Conservation (phyloP, 1,140 invertebrate species). For the Globodera rostochiensis region DNA sequence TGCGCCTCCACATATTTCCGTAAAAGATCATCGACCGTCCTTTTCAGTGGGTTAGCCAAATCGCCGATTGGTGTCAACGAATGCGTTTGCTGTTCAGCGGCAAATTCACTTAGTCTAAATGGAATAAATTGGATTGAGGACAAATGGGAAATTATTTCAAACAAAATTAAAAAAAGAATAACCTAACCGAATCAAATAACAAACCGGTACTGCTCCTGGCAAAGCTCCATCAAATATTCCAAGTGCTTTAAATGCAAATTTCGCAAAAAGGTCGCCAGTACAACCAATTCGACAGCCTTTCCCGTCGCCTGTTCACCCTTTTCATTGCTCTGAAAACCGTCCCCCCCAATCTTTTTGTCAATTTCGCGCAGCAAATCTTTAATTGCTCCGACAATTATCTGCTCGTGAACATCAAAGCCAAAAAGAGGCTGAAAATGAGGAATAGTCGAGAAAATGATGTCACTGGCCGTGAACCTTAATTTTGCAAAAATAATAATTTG, state of each 20-base stretch:
- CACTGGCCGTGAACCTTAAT: constrained; percentile 47
- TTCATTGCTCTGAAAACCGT: constrained; percentile 19
- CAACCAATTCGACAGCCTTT: constrained; percentile 22
- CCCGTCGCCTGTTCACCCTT: not conserved
- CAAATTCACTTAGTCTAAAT: constrained; percentile 24
- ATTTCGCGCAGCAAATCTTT: constrained; percentile 34
- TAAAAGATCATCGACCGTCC: constrained; percentile 13
- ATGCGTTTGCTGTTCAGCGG: not conserved
- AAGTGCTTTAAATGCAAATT: constrained; percentile 43
- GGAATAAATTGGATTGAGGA: not conserved
- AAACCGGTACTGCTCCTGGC: constrained; percentile 53
- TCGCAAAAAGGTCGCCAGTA: constrained; percentile 33
- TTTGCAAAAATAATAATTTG: not conserved
- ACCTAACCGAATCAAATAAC: not conserved
- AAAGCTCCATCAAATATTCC: constrained; percentile 47
- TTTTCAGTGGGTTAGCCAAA: constrained; percentile 14
- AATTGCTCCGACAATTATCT: constrained; percentile 42
- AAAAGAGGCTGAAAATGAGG: constrained; percentile 34
- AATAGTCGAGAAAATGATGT: constrained; percentile 44
- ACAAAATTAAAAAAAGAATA: not conserved
- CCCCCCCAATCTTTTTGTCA: constrained; percentile 21
- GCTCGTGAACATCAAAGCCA: constrained; percentile 48
- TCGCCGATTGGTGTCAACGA: constrained; percentile 12
- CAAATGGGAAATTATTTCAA: not conserved
- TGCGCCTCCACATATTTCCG: constrained; percentile 24